Evolutionary conservation across 1,140 invertebrate genomes (phyloP).

Genomic region (Aphaenogaster floridana): DNA sequence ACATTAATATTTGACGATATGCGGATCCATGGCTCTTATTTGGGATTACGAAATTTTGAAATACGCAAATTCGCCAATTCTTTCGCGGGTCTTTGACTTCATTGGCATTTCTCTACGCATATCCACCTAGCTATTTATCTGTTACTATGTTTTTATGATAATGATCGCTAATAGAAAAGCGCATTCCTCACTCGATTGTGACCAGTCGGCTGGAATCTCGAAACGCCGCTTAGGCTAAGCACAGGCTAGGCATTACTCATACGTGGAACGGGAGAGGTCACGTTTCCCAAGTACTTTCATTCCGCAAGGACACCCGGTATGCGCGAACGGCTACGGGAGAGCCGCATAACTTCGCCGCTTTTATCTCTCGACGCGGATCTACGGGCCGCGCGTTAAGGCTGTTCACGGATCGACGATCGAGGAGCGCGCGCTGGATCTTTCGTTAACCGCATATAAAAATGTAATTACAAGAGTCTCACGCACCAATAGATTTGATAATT

Average conservation of each 20-base stretch:
- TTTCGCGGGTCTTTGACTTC: conserved; percentile 2
- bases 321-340: conserved; percentile 73
- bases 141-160: conserved; percentile 49
- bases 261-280: conserved; percentile 83
- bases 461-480: background rate
- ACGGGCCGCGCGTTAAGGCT: conserved; percentile 53
- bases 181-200: conserved; percentile 56
- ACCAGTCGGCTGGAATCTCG: conserved; percentile 49
- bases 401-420: conserved; percentile 72
- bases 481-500: background rate
- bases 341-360: conserved; percentile 76
- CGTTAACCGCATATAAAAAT: background rate
- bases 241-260: conserved; percentile 63
- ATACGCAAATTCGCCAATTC: background rate
- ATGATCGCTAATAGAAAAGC: conserved; percentile 53
- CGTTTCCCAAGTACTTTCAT: conserved; percentile 86
- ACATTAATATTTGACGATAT: background rate
- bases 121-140: conserved; percentile 19
- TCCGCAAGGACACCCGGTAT: conserved; percentile 85
- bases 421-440: background rate
- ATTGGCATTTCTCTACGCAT: conserved; percentile 17
- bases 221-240: conserved; percentile 36
- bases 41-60: background rate
- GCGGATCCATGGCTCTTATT: background rate
- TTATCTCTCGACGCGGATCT: conserved; percentile 56